Evolutionary conservation across 2,113 vertebrate genomes (phyloP), one percentile per base, ranked within the genome.

Genomic region (Pituophis catenifer): DNA sequence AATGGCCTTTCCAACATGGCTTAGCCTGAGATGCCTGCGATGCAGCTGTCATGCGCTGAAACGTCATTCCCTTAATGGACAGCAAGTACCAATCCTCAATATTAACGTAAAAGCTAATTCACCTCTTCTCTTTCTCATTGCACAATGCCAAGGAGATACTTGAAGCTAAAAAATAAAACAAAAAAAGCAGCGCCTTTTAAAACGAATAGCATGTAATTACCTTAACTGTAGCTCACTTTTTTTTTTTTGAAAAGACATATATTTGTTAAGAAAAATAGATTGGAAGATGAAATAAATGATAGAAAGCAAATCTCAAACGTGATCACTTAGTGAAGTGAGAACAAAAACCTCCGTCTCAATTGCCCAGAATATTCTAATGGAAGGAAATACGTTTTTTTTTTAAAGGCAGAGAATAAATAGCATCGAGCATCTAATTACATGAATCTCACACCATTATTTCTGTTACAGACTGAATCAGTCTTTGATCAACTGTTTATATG

Each of bases 201-300:
- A 89, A 93, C 86, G 2, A 92, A 94, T 94, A 91, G 53, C 59
- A 50, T 93, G 89, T 95, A 95, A 97, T 96, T 96, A 95, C 93
- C 86, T 90, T 95, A 96, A 96, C 91, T 94, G 53, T 65, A 92
- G 17, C 91, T 95, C 91, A 93, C 21, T 26, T 33, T 48, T 48
- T 33, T 48, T 48, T 48, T 93, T 86, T 89, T 50, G 48, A 1
- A 92, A 95, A 96, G 90, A 94, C 94, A 95, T 92, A 92, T 93
- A 95, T 92, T 24, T 93, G 93, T 91, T 94, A 91, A 95, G 94
- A 86, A 94, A 93, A 96, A 96, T 58, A 92, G 75, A 93, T 89
- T 95, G 48, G 92, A 94, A 96, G 93, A 94, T 91, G 93, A 95
- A 96, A 96, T 94, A 95, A 96, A 96, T 95, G 94, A 93, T 57